Base-by-base conservation (phyloP, 2,888 invertebrate genomes). In the Stenolophus ochropezus region DNA sequence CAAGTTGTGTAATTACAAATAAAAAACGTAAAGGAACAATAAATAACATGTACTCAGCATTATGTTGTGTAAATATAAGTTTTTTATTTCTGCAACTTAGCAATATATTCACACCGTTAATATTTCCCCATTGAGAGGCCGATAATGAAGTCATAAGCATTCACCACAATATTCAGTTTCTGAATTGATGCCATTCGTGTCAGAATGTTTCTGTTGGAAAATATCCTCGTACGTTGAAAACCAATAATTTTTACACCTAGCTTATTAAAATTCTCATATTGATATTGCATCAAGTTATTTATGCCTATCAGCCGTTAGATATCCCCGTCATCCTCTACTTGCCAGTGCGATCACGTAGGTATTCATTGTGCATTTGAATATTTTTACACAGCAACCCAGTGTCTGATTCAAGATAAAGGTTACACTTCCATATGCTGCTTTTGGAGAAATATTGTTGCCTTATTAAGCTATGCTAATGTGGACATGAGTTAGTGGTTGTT, bases 291-390 rank as follows among this genome's bases (percentile, higher is more conserved):
- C 20, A 42, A 18, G 33, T 20, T 14, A 69, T 27, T 33, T 69
- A 69, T 69, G 65, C 27, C 33, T 33, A 33, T 14, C 65, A 69
- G 16, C 16, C 65, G 65, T 69, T 69, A 69, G 65, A 18, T 69
- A 16, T 4, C 16, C 1, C 27, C 65, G 65, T 69, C 65, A 69
- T 18, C 33, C 33, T 5, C 18, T 33, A 18, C 27, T 69, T 33
- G 18, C 21, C 47, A 73, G 21, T 47, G 49, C 16, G 5, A 6
- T 8, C 73, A 73, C 73, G 73, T 73, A 49, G 16, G 16, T 73
- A 49, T 73, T 73, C 49, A 21, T 73, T 73, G 73, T 73, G 73
- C 73, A 49, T 73, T 73, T 73, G 20, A 71, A 71, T 73, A 73
- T 49, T 73, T 73, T 73, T 73, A 73, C 73, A 73, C 73, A 73